A percentile compares a stretch with the other conserved stretches of the same genome.
Evolutionary conservation across 1,140 invertebrate genomes (phyloP).

Genomic region (Caenorhabditis tropicalis): DNA sequence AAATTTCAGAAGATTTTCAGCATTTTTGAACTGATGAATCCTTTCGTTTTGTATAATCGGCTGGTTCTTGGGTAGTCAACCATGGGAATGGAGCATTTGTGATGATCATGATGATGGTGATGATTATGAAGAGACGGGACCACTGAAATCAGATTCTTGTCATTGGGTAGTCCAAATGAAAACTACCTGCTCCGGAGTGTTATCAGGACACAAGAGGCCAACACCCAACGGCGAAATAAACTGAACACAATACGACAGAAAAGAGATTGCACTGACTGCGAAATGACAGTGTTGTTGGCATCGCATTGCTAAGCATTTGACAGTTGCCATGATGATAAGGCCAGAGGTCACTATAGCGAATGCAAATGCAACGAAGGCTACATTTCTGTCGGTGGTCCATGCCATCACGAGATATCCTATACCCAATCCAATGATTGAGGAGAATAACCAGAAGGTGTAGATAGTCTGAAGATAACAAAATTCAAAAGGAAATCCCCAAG

Average conservation of each 20-base stretch:
- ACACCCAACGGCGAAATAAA: slow-evolving; percentile 10
- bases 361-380: slow-evolving; percentile 60
- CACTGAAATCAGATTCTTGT: background rate
- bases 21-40: background rate
- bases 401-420: slow-evolving; percentile 47
- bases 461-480: slow-evolving; percentile 12
- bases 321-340: slow-evolving; percentile 62
- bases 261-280: background rate
- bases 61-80: slow-evolving; percentile 7
- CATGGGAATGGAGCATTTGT: slow-evolving; percentile 11
- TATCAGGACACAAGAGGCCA: background rate
- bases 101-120: slow-evolving; percentile 3
- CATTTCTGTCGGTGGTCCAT: slow-evolving; percentile 33
- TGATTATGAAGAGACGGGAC: background rate
- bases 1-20: background rate
- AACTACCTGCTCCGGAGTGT: slow-evolving; percentile 10
- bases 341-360: slow-evolving; percentile 63
- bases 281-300: slow-evolving; percentile 23
- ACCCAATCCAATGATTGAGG: slow-evolving; percentile 59
- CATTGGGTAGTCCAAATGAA: background rate
- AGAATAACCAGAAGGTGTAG: slow-evolving; percentile 63
- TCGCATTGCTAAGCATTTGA: slow-evolving; percentile 61
- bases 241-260: slow-evolving; percentile 3
- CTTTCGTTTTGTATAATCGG: slow-evolving; percentile 9
- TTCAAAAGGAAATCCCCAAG: background rate